phyloP scores from a whole-genome alignment of 35 echinoderm and acorn worm species.

The Chiridota heheva region DNA sequence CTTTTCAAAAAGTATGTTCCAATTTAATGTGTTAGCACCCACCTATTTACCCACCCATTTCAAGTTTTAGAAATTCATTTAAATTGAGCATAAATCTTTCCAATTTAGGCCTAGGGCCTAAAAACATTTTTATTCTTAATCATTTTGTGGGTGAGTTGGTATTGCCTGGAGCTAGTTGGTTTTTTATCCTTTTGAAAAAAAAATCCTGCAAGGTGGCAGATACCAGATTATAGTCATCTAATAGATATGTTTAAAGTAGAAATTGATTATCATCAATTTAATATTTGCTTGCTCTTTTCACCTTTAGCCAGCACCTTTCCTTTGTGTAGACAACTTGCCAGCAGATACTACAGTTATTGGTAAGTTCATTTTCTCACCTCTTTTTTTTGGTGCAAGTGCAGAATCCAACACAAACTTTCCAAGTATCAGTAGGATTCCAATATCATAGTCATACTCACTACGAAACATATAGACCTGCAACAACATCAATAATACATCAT shows the following conservation, averaged over 20 bases:
- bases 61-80: no score
- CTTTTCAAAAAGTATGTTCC: no score
- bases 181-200: no score
- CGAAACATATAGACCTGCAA: not conserved
- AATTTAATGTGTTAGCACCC: no score
- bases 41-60: no score
- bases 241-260: not conserved
- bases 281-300: not conserved
- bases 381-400: not conserved
- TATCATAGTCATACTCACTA: not conserved
- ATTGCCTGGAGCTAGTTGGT: not conserved
- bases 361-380: conserved; percentile 40
- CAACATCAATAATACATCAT: not conserved
- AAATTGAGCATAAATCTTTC: no score
- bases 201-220: not conserved
- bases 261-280: not conserved
- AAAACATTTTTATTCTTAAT: no score
- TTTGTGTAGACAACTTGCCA: conserved; percentile 76
- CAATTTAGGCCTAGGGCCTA: no score
- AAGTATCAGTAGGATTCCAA: not conserved
- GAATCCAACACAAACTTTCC: not conserved
- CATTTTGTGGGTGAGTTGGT: no score
- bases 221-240: not conserved
- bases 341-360: conserved; percentile 67
- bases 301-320: conserved; percentile 78